phyloP scores from a whole-genome alignment of 2,888 invertebrate species.

The Ochropacha duplaris region DNA sequence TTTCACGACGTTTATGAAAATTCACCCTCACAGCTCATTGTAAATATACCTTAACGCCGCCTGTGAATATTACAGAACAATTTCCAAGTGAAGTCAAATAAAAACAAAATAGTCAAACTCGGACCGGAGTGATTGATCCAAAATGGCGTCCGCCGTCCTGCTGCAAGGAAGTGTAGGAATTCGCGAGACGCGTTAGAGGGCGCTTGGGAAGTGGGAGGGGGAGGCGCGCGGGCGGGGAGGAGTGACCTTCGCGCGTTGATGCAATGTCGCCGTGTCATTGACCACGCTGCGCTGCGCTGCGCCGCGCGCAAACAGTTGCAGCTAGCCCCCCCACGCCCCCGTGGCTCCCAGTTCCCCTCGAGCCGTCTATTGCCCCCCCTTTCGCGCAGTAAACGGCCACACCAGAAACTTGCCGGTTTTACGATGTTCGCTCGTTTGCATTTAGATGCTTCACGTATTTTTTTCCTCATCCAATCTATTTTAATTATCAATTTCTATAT shows the following conservation, averaged over 20 bases:
- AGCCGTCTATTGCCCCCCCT: slow-evolving; percentile 45
- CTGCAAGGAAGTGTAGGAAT: slow-evolving; percentile 65
- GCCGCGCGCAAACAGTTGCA: slow-evolving; percentile 58
- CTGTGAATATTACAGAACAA: not conserved
- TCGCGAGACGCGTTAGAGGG: slow-evolving; percentile 47
- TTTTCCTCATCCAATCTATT: not conserved
- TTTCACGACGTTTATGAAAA: not conserved
- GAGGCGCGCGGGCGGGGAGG: slow-evolving; percentile 39
- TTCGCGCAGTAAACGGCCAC: slow-evolving; percentile 20
- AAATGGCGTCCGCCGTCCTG: slow-evolving; percentile 69
- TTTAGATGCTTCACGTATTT: slow-evolving; percentile 28
- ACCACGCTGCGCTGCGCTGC: slow-evolving; percentile 60
- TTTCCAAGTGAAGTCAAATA: slow-evolving; percentile 3
- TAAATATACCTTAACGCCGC: not conserved
- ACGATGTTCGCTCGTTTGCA: slow-evolving; percentile 32
- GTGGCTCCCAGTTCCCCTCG: slow-evolving; percentile 13
- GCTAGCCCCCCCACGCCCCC: slow-evolving; percentile 40
- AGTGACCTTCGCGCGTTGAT: slow-evolving; percentile 79
- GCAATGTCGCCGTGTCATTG: slow-evolving; percentile 83
- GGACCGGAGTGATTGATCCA: slow-evolving; percentile 61
- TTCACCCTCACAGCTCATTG: not conserved
- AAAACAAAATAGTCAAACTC: slow-evolving; percentile 9
- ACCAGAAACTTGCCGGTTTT: slow-evolving; percentile 27
- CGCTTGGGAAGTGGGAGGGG: slow-evolving; percentile 41
- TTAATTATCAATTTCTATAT: not conserved